Percentiles rank a stretch among this genome's conserved stretches.
These are phyloP conservation scores for Leucoraja erinaceus DNA, from an alignment of 2,113 vertebrate genomes.

Conservation along the genomic window DNA sequence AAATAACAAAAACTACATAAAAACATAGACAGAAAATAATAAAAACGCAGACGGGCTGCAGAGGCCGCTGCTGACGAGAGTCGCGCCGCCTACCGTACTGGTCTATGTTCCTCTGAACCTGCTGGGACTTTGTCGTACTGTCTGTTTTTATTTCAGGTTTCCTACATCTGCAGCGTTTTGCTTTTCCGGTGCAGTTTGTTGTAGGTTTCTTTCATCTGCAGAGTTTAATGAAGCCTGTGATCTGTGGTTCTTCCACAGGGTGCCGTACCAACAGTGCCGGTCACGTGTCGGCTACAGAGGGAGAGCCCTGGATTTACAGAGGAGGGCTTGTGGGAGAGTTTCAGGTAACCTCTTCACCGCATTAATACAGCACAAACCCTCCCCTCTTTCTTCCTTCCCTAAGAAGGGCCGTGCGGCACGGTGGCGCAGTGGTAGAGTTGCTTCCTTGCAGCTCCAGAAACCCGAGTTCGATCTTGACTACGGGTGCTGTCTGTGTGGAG, in stretches of 20 bases:
- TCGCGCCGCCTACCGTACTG: no score
- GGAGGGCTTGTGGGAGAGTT: conserved; percentile 74
- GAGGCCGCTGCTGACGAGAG: no score
- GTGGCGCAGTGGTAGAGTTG: no score
- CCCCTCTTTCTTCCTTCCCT: neutral
- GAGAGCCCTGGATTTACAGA: conserved; percentile 68
- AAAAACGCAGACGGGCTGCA: no score
- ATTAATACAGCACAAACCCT: neutral
- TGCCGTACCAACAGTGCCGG: conserved; percentile 63
- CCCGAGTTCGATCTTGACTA: no score
- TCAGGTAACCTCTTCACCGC: conserved; percentile 55
- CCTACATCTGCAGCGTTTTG: neutral
- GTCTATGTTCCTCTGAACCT: no score
- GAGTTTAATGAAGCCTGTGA: accelerated
- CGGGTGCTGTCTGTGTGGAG: no score
- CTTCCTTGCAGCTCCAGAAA: no score
- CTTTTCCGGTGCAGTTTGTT: neutral
- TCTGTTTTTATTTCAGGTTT: neutral
- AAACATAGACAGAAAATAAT: no score
- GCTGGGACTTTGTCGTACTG: no score
- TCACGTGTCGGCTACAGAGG: conserved; percentile 52
- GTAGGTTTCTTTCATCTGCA: neutral
- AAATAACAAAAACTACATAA: no score
- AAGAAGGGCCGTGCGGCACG: no score
- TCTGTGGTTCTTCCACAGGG: conserved; percentile 53